These are phyloP conservation scores for Champsocephalus gunnari DNA, from an alignment of 2,797 vertebrate species.

Conservation along the genomic window DNA sequence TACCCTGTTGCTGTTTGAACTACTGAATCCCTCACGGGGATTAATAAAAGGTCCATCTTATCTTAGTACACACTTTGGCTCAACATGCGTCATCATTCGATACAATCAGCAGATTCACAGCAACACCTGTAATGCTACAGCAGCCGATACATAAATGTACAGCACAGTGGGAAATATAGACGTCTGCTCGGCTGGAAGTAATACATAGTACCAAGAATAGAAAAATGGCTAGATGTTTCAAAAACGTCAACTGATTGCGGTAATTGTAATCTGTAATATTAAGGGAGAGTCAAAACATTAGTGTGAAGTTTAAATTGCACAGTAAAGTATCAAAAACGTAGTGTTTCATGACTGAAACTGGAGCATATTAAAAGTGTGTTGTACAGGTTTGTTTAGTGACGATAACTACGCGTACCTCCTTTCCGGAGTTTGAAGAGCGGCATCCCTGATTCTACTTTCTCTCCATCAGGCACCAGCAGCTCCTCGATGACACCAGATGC, in stretches of 20 bases:
- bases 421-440: slow-evolving; percentile 96
- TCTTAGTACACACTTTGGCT: not conserved
- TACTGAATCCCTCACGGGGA: too few species aligned
- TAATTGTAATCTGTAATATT: not conserved
- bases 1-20: too few species aligned
- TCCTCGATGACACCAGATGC: slow-evolving; percentile 93
- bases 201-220: not conserved
- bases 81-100: not conserved
- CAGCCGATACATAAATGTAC: too few species aligned
- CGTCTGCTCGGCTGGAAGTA: too few species aligned
- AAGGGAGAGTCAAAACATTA: too few species aligned
- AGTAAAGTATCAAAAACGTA: not conserved
- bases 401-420: slow-evolving; percentile 78
- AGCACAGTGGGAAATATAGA: too few species aligned
- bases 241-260: not conserved
- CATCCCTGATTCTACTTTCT: slow-evolving; percentile 92
- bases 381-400: not conserved
- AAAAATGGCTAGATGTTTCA: not conserved
- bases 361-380: not conserved
- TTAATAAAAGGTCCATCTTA: too few species aligned
- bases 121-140: not conserved
- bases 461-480: slow-evolving; percentile 93
- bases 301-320: not conserved
- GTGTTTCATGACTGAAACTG: not conserved
- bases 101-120: not conserved